Evolutionary conservation across 2,113 vertebrate genomes (phyloP).

Genomic region (Rhegmatorhina hoffmannsi): DNA sequence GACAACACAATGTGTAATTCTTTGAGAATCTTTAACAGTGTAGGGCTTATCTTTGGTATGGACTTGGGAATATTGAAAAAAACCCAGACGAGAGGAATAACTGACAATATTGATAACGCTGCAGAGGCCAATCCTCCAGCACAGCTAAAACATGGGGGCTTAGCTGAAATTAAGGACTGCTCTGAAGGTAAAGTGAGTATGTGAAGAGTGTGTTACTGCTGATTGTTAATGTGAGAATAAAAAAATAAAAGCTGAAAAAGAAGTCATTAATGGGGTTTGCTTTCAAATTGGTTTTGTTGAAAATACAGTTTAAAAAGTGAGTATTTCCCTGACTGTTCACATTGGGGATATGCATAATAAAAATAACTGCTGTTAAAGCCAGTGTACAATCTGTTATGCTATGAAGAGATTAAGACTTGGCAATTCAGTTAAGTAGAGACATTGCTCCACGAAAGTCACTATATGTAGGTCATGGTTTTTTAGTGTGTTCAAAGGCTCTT

Average conservation of each 20-base stretch:
- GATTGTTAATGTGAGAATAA: neutral
- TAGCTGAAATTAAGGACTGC: neutral
- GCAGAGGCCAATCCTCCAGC: neutral
- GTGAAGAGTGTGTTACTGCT: neutral
- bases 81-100: neutral
- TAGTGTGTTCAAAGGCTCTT: conserved; percentile 21
- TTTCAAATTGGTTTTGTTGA: neutral
- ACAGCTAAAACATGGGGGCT: neutral
- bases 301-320: neutral
- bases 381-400: conserved; percentile 20
- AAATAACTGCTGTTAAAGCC: conserved; percentile 18
- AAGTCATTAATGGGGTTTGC: neutral
- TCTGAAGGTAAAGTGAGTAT: neutral
- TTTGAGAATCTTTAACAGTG: neutral
- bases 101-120: neutral
- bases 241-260: neutral
- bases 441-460: neutral
- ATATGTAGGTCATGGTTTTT: conserved; percentile 47
- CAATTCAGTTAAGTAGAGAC: neutral
- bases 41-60: neutral
- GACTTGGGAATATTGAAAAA: neutral
- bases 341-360: neutral
- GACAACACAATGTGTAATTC: neutral
- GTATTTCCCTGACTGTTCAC: neutral
- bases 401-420: neutral